Base-by-base conservation (phyloP, 2,888 invertebrate genomes). In the Lissocephala sabroskyi region DNA sequence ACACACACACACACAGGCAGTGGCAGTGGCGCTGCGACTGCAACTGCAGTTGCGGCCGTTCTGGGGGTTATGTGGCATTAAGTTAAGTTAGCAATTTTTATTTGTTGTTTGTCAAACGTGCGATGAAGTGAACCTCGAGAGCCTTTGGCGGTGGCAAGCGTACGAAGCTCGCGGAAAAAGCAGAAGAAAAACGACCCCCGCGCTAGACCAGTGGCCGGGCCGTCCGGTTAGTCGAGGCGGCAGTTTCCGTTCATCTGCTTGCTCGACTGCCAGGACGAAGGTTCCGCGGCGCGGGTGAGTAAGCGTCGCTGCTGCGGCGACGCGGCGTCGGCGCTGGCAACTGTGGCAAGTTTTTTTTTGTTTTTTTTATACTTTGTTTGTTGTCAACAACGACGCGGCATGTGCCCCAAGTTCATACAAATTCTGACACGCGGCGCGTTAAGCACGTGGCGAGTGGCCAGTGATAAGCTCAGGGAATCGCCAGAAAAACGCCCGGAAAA, bases 21-120 rank as follows among this genome's bases (percentile, higher is more conserved):
- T 5, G 10, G 10, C 1, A 6, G 4, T 11, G 35, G 14, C 16
- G 35, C 35, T 35, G 35, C 35, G 16, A n/a, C n/a, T n/a, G n/a
- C n/a, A n/a, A n/a, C n/a, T n/a, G n/a, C n/a, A n/a, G n/a, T n/a
- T n/a, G n/a, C n/a, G n/a, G n/a, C n/a, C n/a, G n/a, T 30, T 30
- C 10, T 10, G 9, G 30, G 30, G 62, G 65, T 61, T 66, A 43
- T 56, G 55, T 53, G 75, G 75, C 80, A 70, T 77, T 79, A 78
- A 80, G 79, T 80, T 76, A 80, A 81, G 80, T 80, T 80, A 77
- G 79, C 75, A 62, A 70, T 64, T 59, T 48, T 64, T 66, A 66
- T 63, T 70, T 66, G 66, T 68, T 70, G 68, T 66, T 70, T 65
- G 66, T 60, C 65, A 65, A 63, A 63, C 65, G 45, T 45, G 18